Evolutionary conservation across 1,140 invertebrate species (phyloP).

Genomic region (Pygmarrhopalites habei): DNA sequence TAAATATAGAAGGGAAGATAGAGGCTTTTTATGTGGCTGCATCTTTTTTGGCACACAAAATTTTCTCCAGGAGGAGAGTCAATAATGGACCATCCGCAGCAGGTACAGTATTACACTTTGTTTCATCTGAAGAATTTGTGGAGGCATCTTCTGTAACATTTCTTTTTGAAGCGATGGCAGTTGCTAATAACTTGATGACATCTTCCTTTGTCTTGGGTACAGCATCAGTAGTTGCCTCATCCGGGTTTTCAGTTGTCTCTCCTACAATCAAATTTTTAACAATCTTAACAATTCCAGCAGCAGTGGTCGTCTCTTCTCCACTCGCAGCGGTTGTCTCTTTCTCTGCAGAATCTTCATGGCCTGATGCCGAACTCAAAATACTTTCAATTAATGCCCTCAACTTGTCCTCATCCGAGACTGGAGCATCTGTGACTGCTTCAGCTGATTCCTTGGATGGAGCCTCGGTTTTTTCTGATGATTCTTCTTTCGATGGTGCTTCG

Average conservation of each 20-base stretch:
- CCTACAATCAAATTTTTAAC: background rate
- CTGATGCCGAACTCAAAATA: background rate
- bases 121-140: too few species aligned
- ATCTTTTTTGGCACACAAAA: background rate
- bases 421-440: background rate
- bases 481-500: background rate
- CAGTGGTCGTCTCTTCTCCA: background rate
- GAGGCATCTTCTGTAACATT: too few species aligned
- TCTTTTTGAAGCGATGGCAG: too few species aligned
- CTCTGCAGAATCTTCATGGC: background rate
- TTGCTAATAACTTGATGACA: too few species aligned
- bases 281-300: background rate
- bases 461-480: background rate
- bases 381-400: background rate
- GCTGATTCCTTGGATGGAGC: background rate
- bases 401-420: background rate
- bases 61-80: background rate
- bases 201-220: background rate
- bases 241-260: constrained; percentile 2
- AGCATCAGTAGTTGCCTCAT: background rate
- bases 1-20: too few species aligned
- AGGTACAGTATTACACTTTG: background rate
- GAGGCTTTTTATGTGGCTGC: too few species aligned
- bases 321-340: background rate
- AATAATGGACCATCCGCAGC: background rate